Evolutionary conservation across 2,113 vertebrate species (phyloP).

Genomic region (Apteryx owenii): DNA sequence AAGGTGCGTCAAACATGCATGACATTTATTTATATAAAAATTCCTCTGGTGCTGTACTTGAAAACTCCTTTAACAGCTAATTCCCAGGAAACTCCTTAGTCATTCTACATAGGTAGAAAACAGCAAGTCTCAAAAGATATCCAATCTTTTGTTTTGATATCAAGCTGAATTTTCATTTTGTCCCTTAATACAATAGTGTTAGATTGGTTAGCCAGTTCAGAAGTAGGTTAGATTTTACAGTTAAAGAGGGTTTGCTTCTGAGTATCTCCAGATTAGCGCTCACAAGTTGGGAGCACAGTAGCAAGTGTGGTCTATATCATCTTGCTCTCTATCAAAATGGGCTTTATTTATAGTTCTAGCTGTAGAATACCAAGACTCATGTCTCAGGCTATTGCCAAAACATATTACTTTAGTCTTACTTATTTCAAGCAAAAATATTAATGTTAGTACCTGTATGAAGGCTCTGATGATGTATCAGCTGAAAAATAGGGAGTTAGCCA

Average conservation of each 20-base stretch:
- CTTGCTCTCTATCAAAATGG: neutral
- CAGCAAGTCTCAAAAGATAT: neutral
- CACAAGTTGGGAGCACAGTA: neutral
- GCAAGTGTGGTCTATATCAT: neutral
- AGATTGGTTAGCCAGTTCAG: neutral
- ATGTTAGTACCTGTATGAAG: neutral
- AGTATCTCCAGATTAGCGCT: neutral
- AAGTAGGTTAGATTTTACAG: neutral
- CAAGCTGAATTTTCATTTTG: neutral
- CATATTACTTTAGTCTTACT: neutral
- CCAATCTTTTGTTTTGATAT: neutral
- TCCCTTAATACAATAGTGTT: neutral
- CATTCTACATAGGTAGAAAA: neutral
- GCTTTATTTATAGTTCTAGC: neutral
- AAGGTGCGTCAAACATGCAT: constrained; percentile 81
- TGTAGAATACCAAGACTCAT: neutral
- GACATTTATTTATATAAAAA: neutral
- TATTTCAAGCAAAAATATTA: neutral
- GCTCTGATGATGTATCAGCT: neutral
- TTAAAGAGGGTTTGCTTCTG: neutral
- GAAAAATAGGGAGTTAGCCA: neutral
- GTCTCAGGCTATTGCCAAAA: neutral
- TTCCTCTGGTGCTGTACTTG: neutral
- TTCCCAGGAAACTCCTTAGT: neutral
- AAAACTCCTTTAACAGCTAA: neutral